Evolutionary conservation across 2,888 invertebrate genomes (phyloP), one percentile per base, ranked within the genome.

Genomic region (Nomada fucata): DNA sequence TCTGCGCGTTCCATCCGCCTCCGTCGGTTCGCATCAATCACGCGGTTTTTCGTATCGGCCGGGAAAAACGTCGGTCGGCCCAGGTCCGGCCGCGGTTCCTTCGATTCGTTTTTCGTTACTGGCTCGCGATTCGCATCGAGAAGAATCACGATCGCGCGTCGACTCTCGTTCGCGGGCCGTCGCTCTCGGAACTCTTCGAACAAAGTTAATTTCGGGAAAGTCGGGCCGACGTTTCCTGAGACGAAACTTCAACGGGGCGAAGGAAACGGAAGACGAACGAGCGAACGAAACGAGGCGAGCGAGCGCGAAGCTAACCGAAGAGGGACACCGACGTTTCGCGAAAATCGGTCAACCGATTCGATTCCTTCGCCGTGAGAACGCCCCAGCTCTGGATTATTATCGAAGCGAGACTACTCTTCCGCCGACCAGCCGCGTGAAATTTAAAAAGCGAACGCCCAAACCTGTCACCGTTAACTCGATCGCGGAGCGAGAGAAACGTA

Each of bases 151-250:
- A 60, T 60, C 60, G 29, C 7, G 26, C 29, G 36, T n/a, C 63
- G 69, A 60, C 60, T 26, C 53, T 75, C 50, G 44, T 73, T 72
- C 65, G 53, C 64, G 67, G 36, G 23, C 36, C 2, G 20, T 50
- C 60, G 71, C 60, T 44, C 50, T 50, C 44, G 60, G 47, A 80
- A 84, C 73, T 78, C 88, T 85, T 71, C 73, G 82, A 83, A 85
- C 85, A 87, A 87, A 89, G 89, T 90, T 90, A 89, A 90, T 90
- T 90, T 83, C 79, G 59, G 57, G 73, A 86, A 83, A 71, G 83
- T 82, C 85, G 79, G 76, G 44, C 77, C 83, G 84, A 79, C 74
- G 81, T 73, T 85, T 57, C 82, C 79, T 82, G 85, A 84, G 87
- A 87, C 89, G 86, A 89, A 88, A 87, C 82, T 86, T 88, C 63